phyloP scores from a whole-genome alignment of 2,113 vertebrate genomes.

The Ellobius talpinus region DNA sequence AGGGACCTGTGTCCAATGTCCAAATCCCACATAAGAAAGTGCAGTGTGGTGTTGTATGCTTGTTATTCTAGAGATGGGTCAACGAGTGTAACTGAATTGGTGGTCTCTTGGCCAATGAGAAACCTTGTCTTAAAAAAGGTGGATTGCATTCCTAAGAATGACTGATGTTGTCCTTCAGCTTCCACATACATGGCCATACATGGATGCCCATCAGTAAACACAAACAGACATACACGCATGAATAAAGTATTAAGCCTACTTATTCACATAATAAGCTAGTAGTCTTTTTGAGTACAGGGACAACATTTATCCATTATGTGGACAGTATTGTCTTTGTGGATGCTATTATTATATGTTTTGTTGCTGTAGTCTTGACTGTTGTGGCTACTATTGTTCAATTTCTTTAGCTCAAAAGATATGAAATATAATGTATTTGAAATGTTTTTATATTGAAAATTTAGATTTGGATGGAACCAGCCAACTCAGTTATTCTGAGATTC shows the following conservation, averaged over 20 bases:
- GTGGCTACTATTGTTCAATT: not conserved
- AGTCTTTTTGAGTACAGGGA: not conserved
- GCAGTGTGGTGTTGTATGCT: not conserved
- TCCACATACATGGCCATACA: not conserved
- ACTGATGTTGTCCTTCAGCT: not conserved
- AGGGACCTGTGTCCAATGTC: not conserved
- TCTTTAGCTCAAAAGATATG: slow-evolving; percentile 34
- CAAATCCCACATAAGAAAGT: not conserved
- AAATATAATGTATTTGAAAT: slow-evolving; percentile 72
- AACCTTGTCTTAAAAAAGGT: not conserved
- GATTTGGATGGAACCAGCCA: slow-evolving; percentile 89
- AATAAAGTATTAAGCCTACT: not conserved
- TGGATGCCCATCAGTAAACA: not conserved
- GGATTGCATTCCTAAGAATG: not conserved
- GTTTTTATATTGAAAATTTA: slow-evolving; percentile 84
- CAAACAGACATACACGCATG: not conserved
- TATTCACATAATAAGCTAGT: not conserved
- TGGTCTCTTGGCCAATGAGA: not conserved
- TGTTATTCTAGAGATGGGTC: not conserved
- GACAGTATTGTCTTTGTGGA: not conserved
- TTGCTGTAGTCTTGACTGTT: not conserved
- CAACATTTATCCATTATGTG: not conserved
- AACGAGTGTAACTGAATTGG: not conserved
- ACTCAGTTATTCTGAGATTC: slow-evolving; percentile 87
- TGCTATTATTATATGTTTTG: not conserved